Base-by-base conservation (phyloP, 2,113 vertebrate genomes). In the Neodon shergylaensis region DNA sequence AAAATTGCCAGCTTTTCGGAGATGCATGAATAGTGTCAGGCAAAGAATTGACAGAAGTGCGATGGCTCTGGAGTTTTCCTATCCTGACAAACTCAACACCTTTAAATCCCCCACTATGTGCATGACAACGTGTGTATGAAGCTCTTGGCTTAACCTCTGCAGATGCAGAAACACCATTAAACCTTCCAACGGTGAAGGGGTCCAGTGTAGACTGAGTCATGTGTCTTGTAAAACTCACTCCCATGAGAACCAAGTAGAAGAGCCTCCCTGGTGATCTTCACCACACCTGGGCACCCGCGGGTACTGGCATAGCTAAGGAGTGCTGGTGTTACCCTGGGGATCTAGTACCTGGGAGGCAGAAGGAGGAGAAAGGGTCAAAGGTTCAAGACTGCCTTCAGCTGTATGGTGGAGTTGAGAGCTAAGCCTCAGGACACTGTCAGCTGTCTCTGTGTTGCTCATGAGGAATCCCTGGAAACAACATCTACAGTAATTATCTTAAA, bases 1-100 rank as follows among this genome's bases (percentile, higher is more conserved):
- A 97, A 95, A 98, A 95, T 95, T 96, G 96, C 97, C 97, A 97
- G 78, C 86, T 95, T 95, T 94, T 95, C 96, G 86, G 95, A 97
- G 90, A 92, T 83, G 92, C 86, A 83, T 83, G 95, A 95, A 95
- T 88, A 94, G 85, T 96, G 91, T 95, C 96, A 74, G 88, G 92
- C 81, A 85, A 95, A 96, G 94, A 96, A 94, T 49, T 96, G 97
- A 98, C 97, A 96, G 95, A 49, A 24, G 90, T 88, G 95, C 88
- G 72, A 96, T 96, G 84, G 74, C 95, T 82, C 66, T 1, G 4
- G 94, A 86, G 77, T 92, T 97, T 97, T 92, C 96, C 85, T 88
- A 96, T 94, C 92, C 96, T 65, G 28, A 96, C 94, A 96, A 96
- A 96, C 39, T 94, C 95, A 94, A 88, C 95, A 92, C 95, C 95